Evolutionary conservation across 2,888 invertebrate species (phyloP), one percentile per base, ranked within the genome.

Genomic region (Agriopis marginaria): DNA sequence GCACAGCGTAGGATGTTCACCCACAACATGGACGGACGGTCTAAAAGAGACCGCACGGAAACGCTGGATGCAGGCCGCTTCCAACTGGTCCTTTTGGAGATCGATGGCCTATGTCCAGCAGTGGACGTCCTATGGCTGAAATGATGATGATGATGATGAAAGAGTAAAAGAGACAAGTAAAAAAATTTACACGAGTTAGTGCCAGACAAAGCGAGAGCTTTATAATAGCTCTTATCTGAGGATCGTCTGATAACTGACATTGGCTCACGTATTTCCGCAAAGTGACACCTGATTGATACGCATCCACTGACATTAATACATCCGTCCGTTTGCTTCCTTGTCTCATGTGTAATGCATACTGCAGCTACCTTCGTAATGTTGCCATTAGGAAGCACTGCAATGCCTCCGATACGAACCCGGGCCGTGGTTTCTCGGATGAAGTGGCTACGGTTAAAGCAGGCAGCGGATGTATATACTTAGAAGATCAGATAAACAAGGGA

Each of bases 341-440:
- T 32, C 58, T 58, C 45, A 58, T 58, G 58, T 9, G 58, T 58
- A 58, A 58, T 58, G 49, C 49, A 49, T 47, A n/a, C 12, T 12
- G 5, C 4, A 12, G n/a, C 12, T 12, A 7, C 14, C 14, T 49
- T 49, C 49, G 7, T 49, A 14, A 49, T 14, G 7, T n/a, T 49
- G 9, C 42, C 42, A 42, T 42, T 10, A 49, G 49, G 3, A 7
- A 14, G 49, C 49, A 14, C 14, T 49, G 47, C 47, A n/a, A 4
- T 47, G 49, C 49, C 7, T 49, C 47, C 49, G 49, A 49, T n/a
- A 14, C 49, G 7, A 49, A 1, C 2, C 8, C 8, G n/a, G 7
- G 49, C 14, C 14, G n/a, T 49, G 42, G 9, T 42, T 42, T 6
- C 32, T 32, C 32, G 32, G 32, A 32, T 32, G 32, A 32, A 3